phyloP scores from a whole-genome alignment of 2,888 invertebrate species.

The Anarsia innoxiella region DNA sequence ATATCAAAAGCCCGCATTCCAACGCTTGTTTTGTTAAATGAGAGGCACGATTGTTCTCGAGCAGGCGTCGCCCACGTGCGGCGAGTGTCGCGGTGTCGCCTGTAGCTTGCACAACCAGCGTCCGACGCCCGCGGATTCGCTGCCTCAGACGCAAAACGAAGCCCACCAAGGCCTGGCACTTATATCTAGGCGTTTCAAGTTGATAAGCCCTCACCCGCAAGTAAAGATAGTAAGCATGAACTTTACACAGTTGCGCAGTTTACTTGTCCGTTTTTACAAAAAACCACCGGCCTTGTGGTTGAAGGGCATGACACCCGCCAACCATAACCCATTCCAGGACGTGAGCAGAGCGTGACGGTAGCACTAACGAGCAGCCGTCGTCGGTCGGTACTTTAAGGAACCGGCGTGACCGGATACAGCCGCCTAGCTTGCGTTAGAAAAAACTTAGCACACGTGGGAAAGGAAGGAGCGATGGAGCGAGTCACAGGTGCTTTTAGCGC shows the following conservation, averaged over 20 bases:
- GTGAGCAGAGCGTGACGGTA: constrained; percentile 30
- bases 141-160: too few relatives aligned
- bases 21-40: constrained; percentile 45
- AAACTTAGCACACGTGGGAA: constrained; percentile 29
- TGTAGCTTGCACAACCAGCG: constrained; percentile 51
- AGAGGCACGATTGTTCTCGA: constrained; percentile 59
- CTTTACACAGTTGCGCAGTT: too few relatives aligned
- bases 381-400: constrained; percentile 16
- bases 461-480: constrained; percentile 26
- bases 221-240: too few relatives aligned
- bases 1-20: constrained; percentile 67
- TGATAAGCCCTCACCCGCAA: too few relatives aligned
- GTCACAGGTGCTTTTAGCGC: constrained; percentile 14
- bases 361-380: constrained; percentile 20
- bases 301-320: constrained; percentile 29
- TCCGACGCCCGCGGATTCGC: constrained; percentile 39
- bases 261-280: too few relatives aligned
- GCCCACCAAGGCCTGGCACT: too few relatives aligned
- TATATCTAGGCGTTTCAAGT: too few relatives aligned
- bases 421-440: constrained; percentile 14
- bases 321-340: constrained; percentile 26
- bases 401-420: constrained; percentile 18
- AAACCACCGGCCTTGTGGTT: constrained; percentile 37
- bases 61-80: constrained; percentile 45
- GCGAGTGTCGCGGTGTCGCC: constrained; percentile 34